Conservation (phyloP, 2,113 vertebrate species). For the Hypocryptadius cinnamomeus region DNA sequence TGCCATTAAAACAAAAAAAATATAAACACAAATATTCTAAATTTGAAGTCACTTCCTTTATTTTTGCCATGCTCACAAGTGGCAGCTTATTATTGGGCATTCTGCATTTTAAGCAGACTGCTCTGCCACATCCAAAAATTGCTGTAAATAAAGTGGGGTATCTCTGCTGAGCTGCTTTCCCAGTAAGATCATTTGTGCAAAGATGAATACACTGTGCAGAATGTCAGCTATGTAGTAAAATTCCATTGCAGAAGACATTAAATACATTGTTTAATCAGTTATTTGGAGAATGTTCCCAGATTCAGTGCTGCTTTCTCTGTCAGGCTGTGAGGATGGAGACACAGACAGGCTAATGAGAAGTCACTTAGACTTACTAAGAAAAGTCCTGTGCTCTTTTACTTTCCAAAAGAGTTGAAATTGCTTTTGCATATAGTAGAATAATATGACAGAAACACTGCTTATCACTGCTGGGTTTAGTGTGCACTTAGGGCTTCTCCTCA, state of each 20-base stretch:
- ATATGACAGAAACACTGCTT: neutral
- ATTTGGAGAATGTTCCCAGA: conserved; percentile 52
- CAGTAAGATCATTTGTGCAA: neutral
- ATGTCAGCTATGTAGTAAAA: conserved; percentile 38
- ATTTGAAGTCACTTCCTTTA: neutral
- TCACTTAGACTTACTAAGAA: neutral
- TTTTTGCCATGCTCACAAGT: neutral
- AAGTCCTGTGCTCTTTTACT: neutral
- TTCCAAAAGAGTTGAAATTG: neutral
- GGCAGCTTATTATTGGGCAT: neutral
- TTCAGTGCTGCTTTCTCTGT: neutral
- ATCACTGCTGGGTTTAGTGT: neutral
- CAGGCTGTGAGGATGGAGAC: neutral
- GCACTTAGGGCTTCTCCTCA: neutral
- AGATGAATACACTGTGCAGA: neutral
- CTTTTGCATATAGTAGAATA: neutral
- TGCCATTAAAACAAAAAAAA: conserved; percentile 29
- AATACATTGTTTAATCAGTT: conserved; percentile 54
- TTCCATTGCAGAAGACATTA: conserved; percentile 41
- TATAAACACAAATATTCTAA: neutral
- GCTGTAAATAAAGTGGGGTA: neutral
- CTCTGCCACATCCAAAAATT: neutral
- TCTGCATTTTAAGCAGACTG: neutral
- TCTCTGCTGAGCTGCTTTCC: neutral
- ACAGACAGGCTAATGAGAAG: neutral